Conservation (phyloP, 1,140 invertebrate species). For the Chelonus insularis region DNA sequence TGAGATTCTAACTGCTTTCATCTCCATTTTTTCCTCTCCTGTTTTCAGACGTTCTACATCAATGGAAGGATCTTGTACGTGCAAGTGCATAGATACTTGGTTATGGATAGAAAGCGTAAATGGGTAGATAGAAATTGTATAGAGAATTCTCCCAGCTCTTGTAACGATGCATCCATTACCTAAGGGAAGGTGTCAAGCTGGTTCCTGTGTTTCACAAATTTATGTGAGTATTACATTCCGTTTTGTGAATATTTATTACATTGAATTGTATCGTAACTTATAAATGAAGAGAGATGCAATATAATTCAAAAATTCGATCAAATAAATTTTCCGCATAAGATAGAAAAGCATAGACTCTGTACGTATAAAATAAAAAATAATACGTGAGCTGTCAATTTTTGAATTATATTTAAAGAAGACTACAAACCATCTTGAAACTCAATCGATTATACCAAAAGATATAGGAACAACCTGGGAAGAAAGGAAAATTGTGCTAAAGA, state of each 20-base stretch:
- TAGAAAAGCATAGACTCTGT: neutral
- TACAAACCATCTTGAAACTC: neutral
- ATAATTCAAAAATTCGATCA: neutral
- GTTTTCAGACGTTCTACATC: neutral
- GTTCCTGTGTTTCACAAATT: slow-evolving; percentile 13
- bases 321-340: neutral
- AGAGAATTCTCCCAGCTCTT: slow-evolving; percentile 1
- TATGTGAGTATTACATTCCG: slow-evolving; percentile 11
- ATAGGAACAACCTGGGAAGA: neutral
- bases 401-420: neutral
- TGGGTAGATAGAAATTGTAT: neutral
- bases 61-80: neutral
- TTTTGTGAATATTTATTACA: slow-evolving; percentile 16
- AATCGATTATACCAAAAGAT: neutral
- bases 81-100: slow-evolving; percentile 5
- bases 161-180: slow-evolving; percentile 10
- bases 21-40: neutral
- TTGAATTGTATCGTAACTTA: neutral
- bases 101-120: slow-evolving; percentile 1
- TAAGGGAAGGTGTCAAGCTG: slow-evolving; percentile 18
- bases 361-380: neutral
- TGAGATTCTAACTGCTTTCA: neutral
- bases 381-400: slow-evolving; percentile 1
- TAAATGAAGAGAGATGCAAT: neutral
- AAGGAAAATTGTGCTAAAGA: neutral